These are phyloP conservation scores for Trogon melanurus DNA, from an alignment of 2,113 vertebrate genomes.

Conservation along the genomic window DNA sequence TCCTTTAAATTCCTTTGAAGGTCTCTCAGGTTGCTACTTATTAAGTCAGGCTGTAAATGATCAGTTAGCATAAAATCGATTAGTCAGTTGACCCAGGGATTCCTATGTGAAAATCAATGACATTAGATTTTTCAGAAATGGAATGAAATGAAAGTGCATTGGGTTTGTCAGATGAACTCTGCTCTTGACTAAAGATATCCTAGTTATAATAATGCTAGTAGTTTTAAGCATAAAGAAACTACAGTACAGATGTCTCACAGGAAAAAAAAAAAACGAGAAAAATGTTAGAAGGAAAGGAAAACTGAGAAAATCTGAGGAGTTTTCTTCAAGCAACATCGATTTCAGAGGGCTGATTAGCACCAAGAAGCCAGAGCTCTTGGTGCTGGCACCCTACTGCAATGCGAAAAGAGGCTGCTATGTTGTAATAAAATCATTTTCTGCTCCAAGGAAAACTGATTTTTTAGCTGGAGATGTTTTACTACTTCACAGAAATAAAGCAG, in stretches of 20 bases:
- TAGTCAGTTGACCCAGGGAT: not conserved
- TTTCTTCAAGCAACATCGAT: not conserved
- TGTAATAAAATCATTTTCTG: not conserved
- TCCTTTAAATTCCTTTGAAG: not conserved
- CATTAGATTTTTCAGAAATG: not conserved
- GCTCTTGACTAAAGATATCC: not conserved
- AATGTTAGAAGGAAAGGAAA: not conserved
- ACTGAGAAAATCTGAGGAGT: not conserved
- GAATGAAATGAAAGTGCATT: not conserved
- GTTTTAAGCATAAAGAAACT: not conserved
- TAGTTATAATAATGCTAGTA: not conserved
- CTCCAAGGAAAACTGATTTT: not conserved
- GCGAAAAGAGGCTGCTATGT: not conserved
- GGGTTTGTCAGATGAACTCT: not conserved
- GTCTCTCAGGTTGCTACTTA: not conserved
- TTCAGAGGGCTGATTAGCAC: not conserved
- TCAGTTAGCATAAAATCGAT: not conserved
- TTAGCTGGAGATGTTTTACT: not conserved
- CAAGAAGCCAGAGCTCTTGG: not conserved
- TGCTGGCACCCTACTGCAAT: not conserved
- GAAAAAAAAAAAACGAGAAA: not conserved
- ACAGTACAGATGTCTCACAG: not conserved
- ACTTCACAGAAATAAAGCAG: not conserved
- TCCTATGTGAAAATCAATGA: not conserved
- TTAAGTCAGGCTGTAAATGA: not conserved